phyloP scores from a whole-genome alignment of 2,113 vertebrate genomes.

The Passer montanus region DNA sequence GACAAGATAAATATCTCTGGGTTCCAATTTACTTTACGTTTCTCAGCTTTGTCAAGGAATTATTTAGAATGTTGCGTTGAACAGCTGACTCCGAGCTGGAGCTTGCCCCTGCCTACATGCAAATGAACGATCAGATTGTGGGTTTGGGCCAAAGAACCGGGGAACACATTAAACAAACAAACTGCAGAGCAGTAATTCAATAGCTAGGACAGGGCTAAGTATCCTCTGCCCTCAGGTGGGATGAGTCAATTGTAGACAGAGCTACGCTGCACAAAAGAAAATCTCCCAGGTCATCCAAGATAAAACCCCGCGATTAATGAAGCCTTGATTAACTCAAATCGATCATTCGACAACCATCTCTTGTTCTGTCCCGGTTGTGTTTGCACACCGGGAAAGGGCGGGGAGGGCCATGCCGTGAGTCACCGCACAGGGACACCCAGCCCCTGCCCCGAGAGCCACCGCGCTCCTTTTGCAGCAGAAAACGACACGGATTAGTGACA shows the following conservation, averaged over 20 bases:
- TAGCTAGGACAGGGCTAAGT: not conserved
- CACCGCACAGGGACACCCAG: not conserved
- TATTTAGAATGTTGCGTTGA: not conserved
- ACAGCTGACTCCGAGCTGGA: not conserved
- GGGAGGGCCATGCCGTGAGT: not conserved
- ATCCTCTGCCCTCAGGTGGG: not conserved
- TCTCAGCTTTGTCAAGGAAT: not conserved
- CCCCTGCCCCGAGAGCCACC: not conserved
- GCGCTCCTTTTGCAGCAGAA: not conserved
- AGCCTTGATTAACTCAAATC: not conserved
- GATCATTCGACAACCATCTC: not conserved
- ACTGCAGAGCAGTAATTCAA: not conserved
- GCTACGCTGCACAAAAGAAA: not conserved
- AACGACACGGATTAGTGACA: not conserved
- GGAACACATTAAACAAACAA: not conserved
- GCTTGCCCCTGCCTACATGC: not conserved
- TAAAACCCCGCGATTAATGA: not conserved
- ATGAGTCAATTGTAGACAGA: not conserved
- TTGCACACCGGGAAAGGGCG: not conserved
- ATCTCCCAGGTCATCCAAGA: not conserved
- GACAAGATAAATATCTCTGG: not conserved
- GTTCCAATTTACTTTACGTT: not conserved
- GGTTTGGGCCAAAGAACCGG: not conserved
- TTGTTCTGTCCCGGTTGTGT: not conserved
- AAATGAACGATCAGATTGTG: not conserved